Base-by-base conservation (phyloP, 23 tunicate species). In the Phallusia fumigata region DNA sequence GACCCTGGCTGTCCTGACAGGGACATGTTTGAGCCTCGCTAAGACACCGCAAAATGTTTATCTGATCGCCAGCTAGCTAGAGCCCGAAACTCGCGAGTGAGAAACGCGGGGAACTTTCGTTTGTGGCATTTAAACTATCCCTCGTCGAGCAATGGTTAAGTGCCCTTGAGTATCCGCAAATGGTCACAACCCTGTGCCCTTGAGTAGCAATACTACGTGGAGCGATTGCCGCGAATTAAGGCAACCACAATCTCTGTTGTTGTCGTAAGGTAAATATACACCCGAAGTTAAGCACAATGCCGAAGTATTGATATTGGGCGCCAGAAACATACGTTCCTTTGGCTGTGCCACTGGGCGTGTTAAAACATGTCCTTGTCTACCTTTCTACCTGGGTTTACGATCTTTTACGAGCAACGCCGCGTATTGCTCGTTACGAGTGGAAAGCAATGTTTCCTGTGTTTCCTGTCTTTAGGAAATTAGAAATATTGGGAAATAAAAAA, bases 11-110 rank as follows among this genome's bases (percentile, higher is more conserved):
- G 8, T 40, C 47, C 47, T 40, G 47, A 40, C 47, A 58, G 15
- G 28, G 69, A 58, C 13, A 58, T 13, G 28, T 58, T 24, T 1
- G 5, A 58, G 69, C n/a, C n/a, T n/a, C n/a, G n/a, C 69, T 21
- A 21, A 58, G 69, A 58, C 13, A 58, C 69, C 69, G 69, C 69
- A 58, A 58, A 58, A 58, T 10, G 69, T 58, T 58, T 58, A 58
- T 58, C 69, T 22, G 69, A 58, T 58, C 16, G 69, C 69, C 16
- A 24, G 69, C 18, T 21, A 58, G 13, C 69, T 6, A n/a, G n/a
- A 58, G 3, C 28, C 15, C 69, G 28, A 58, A 58, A 58, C 69
- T 58, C 15, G 69, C 11, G 69, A 22, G 47, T 40, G 10, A 40
- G 10, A 40, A 40, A 40, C 47, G 10, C 8, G 47, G 47, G 47